A percentile compares a stretch with the other conserved stretches of the same genome.
Conservation (phyloP, 2,888 invertebrate genomes). For the Scaptomyza tumidula region DNA sequence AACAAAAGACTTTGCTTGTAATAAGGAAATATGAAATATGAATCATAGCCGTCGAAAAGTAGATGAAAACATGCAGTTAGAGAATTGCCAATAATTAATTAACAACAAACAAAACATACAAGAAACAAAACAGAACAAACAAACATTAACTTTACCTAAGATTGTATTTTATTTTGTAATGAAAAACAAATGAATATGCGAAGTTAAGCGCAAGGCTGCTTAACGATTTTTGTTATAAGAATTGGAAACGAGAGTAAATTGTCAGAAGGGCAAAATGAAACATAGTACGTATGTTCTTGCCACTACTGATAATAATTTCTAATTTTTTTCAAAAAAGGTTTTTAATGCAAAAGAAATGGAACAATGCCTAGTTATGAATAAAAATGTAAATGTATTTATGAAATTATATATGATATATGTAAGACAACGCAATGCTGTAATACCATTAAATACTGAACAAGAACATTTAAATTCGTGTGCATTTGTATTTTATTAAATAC, state of each 20-base stretch:
- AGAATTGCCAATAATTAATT: constrained; percentile 78
- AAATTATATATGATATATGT: constrained; percentile 69
- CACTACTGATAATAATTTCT: constrained; percentile 70
- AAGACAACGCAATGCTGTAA: constrained; percentile 78
- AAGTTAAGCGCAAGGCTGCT: constrained; percentile 45
- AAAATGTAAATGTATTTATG: constrained; percentile 68
- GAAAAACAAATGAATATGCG: constrained; percentile 37
- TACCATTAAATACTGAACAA: constrained; percentile 73
- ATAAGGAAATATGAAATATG: constrained; percentile 40
- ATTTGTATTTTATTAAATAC: constrained; percentile 14
- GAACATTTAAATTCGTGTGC: constrained; percentile 42
- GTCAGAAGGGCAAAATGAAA: constrained; percentile 9
- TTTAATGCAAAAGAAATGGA: constrained; percentile 31
- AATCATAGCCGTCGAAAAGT: constrained; percentile 39
- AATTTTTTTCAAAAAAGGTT: constrained; percentile 64
- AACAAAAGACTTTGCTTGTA: constrained; percentile 78
- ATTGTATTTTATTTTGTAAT: constrained; percentile 56
- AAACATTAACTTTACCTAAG: constrained; percentile 74
- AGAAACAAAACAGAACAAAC: constrained; percentile 56
- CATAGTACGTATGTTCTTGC: constrained; percentile 66
- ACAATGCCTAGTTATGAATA: constrained; percentile 68
- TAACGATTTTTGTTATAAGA: constrained; percentile 73
- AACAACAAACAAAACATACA: constrained; percentile 42
- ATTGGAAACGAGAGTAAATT: constrained; percentile 31
- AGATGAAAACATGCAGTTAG: constrained; percentile 70